Conservation (phyloP, 2,797 vertebrate species). For the Pogoniulus pusillus region DNA sequence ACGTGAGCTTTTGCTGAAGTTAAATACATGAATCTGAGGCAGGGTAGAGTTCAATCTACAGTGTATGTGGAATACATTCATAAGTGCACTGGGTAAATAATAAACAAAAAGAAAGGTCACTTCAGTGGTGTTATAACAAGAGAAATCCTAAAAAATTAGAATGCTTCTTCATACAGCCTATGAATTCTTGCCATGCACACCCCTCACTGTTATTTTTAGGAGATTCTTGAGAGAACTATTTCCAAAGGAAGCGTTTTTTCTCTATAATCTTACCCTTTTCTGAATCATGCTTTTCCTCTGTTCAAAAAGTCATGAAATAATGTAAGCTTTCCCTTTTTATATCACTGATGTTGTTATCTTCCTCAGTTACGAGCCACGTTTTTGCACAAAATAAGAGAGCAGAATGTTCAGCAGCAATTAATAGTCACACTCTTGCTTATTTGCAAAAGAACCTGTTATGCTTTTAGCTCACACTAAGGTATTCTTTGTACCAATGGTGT, state of each 20-base stretch:
- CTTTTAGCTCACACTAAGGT: conserved; percentile 60
- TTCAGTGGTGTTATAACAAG: background rate
- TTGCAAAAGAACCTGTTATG: conserved; percentile 50
- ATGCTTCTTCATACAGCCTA: background rate
- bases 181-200: background rate
- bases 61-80: background rate
- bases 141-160: background rate
- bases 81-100: background rate
- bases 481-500: conserved; percentile 62
- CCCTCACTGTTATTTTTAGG: background rate
- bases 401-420: conserved; percentile 12
- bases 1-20: background rate
- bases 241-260: background rate
- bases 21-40: background rate
- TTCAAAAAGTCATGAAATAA: background rate
- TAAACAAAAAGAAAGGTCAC: background rate
- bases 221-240: background rate
- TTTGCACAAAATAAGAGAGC: background rate
- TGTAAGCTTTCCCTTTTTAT: background rate
- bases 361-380: background rate
- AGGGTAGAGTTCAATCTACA: background rate
- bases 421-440: conserved; percentile 30
- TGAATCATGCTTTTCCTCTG: background rate
- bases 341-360: background rate
- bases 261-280: background rate